Base-by-base conservation (phyloP, 2,888 invertebrate genomes). In the Drosophila acutilabella region DNA sequence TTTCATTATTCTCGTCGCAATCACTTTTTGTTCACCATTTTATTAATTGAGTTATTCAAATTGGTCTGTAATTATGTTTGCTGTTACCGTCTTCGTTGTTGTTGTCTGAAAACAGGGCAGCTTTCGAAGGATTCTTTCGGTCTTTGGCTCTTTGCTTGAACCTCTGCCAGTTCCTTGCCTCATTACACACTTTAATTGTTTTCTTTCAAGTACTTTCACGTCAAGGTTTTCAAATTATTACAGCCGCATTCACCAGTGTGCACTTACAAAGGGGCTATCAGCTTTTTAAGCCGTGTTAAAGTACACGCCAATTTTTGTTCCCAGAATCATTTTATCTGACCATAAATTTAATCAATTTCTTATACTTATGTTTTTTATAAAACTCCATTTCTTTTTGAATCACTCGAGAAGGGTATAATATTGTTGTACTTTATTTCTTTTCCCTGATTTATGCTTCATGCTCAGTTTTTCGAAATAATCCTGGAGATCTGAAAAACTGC, bases 161-260 rank as follows among this genome's bases (percentile, higher is more conserved):
- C 58, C 38, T 67, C 47, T 38, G 53, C 30, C 26, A 47, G 2
- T 50, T 66, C n/a, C 13, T 30, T 38, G 65, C 38, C 62, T 60
- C 66, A 75, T 72, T 67, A 65, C 64, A 64, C 69, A 44, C 68
- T 81, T 81, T 81, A 80, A 80, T 80, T 80, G 79, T 71, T 71
- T 74, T 67, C 71, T 74, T 80, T 70, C 61, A 64, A 68, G 68
- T 61, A 57, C 18, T 42, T 40, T 42, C 42, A 58, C 38, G 53
- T 41, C 33, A 57, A 53, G 59, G 56, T 26, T 30, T 59, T 64
- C 16, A 57, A 48, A 48, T 40, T 40, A 44, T 20, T 20, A 20
- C 20, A 44, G 44, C 2, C 42, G 18, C 18, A 20, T 5, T 0
- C 44, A 4, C 13, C 20, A 54, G 10, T 18, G 18, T 42, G 33